Evolutionary conservation across 2,888 invertebrate species (phyloP), one percentile per base, ranked within the genome.

Genomic region (Parelbella ahira): DNA sequence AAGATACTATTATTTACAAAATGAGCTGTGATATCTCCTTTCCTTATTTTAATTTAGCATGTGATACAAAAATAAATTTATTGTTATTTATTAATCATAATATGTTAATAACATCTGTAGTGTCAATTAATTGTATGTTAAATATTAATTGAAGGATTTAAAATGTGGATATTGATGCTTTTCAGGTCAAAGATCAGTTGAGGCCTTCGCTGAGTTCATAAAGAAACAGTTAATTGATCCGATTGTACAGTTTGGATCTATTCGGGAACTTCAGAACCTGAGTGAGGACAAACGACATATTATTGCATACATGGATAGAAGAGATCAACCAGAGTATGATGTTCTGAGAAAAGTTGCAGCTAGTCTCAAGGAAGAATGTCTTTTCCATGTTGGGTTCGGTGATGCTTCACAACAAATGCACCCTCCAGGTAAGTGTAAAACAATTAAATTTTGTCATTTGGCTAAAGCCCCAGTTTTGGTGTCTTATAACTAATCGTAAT

Each of bases 351-450:
- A 92, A 62, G 94, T 95, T 2, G 96, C 98, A 0, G 93, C 93
- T 3, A 94, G 94, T 64, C 88, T 98, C 4, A 94, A 98, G 68
- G 97, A 99, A 66, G 99, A 99, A 65, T 99, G 99, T 67, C 91
- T 93, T 49, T 99, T 99, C 70, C 94, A 95, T 75, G 94, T 93
- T 60, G 97, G 97, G 0, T 94, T 97, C 79, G 98, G 97, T 6
- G 93, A 94, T 49, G 91, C 92, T 0, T 93, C 93, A 9, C 88
- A 89, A 53, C 91, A 92, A 54, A 95, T 96, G 95, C 96, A 96
- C 82, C 96, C 96, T 7, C 91, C 37, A 21, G 37, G 37, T 28
- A 12, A 30, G 13, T 24, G n/a, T n/a, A n/a, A n/a, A n/a, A n/a
- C n/a, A n/a, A n/a, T n/a, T n/a, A n/a, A n/a, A n/a, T n/a, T n/a